phyloP scores from a whole-genome alignment of 1,140 invertebrate genomes.

The Palaemon carinicauda region DNA sequence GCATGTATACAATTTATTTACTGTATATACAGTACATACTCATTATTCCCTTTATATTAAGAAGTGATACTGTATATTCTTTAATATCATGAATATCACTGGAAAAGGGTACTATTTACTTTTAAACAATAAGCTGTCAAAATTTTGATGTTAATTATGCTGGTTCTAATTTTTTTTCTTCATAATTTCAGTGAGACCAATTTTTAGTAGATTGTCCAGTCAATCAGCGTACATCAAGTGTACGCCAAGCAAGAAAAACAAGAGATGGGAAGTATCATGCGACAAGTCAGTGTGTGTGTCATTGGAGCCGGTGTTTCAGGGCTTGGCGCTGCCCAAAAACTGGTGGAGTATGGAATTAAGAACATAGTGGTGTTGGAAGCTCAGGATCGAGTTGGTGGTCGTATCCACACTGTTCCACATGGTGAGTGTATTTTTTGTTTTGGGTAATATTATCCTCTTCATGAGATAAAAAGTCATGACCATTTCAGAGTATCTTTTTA shows the following conservation, averaged over 20 bases:
- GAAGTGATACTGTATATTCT: no score
- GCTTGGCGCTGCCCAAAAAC: slow-evolving; percentile 23
- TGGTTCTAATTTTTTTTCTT: no score
- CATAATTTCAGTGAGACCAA: no score
- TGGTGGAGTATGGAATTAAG: slow-evolving; percentile 5
- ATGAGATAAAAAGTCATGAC: no score
- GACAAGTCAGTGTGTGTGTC: slow-evolving; percentile 20
- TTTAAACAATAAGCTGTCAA: no score
- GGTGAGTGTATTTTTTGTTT: background rate
- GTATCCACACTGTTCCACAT: slow-evolving; percentile 17
- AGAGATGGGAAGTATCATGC: background rate
- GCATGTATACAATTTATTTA: no score
- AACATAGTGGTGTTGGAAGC: slow-evolving; percentile 29
- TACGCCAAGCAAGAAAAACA: background rate
- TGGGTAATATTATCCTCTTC: background rate
- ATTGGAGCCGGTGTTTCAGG: slow-evolving; percentile 31
- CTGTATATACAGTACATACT: no score
- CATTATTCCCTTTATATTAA: no score
- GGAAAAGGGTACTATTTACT: no score
- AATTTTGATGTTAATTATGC: no score
- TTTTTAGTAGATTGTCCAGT: no score
- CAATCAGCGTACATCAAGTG: background rate
- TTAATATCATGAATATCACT: no score
- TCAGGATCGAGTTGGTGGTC: slow-evolving; percentile 15
- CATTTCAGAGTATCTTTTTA: background rate